Conservation (phyloP, 2,888 invertebrate genomes). For the Diarsia brunnea region DNA sequence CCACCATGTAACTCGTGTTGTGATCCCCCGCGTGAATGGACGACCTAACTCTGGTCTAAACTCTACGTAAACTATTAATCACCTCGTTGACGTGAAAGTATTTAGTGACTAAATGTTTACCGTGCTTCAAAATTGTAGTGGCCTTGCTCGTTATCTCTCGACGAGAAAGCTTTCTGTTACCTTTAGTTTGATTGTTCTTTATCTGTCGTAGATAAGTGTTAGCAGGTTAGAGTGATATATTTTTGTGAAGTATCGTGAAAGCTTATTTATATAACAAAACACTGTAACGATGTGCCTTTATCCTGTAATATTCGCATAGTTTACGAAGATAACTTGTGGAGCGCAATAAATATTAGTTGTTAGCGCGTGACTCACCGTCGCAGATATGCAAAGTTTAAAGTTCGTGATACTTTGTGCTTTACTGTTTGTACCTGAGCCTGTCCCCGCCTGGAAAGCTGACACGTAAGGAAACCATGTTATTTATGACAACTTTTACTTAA, state of each 20-base stretch:
- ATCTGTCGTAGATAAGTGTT: conserved; percentile 62
- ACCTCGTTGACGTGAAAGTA: conserved; percentile 74
- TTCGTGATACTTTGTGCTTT: conserved; percentile 78
- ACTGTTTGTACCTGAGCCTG: conserved; percentile 81
- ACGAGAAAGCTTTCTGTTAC: conserved; percentile 76
- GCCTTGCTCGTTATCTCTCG: conserved; percentile 83
- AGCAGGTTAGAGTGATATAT: conserved; percentile 61
- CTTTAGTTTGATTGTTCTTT: conserved; percentile 57
- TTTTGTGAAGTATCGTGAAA: conserved; percentile 70
- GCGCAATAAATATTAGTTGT: conserved; percentile 68
- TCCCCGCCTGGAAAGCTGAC: conserved; percentile 82
- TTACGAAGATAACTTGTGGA: conserved; percentile 58
- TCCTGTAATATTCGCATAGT: conserved; percentile 77
- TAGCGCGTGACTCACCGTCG: conserved; percentile 80
- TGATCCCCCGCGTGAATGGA: conserved; percentile 67
- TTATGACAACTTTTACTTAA: conserved; percentile 16
- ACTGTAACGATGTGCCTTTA: conserved; percentile 87
- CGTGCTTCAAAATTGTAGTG: conserved; percentile 81
- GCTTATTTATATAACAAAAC: conserved; percentile 77
- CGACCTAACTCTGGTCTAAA: conserved; percentile 59
- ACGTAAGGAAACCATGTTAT: conserved; percentile 73
- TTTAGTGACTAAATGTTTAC: conserved; percentile 77
- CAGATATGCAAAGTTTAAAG: conserved; percentile 80
- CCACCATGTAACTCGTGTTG: conserved; percentile 70
- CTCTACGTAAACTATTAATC: conserved; percentile 78